These are phyloP conservation scores for Melipona bicolor DNA, from an alignment of 2,888 invertebrate genomes.

Conservation along the genomic window DNA sequence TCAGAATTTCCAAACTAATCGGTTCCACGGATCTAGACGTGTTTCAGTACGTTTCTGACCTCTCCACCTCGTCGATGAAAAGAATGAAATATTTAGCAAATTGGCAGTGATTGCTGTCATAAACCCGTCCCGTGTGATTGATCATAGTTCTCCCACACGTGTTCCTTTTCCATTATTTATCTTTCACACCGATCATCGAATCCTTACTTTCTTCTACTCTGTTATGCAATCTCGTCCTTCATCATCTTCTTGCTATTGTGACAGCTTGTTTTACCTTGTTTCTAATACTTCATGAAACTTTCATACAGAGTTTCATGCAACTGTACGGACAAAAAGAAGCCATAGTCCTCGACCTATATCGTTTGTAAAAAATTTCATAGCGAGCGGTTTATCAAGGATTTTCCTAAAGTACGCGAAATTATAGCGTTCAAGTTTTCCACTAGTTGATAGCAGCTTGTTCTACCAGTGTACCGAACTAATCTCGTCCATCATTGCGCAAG, in stretches of 20 bases:
- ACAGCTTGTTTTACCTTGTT: not conserved
- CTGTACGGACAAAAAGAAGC: not conserved
- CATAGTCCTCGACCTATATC: conserved; percentile 18
- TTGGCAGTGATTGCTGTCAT: not conserved
- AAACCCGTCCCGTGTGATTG: conserved; percentile 12
- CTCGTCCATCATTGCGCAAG: conserved; percentile 5
- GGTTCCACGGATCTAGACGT: not conserved
- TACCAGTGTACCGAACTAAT: not conserved
- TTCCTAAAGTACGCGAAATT: conserved; percentile 23
- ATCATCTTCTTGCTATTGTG: not conserved
- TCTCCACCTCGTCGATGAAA: not conserved
- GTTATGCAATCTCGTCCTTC: not conserved
- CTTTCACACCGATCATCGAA: not conserved
- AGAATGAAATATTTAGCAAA: not conserved
- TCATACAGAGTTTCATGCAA: not conserved
- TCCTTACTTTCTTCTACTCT: not conserved
- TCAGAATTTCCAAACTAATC: not conserved
- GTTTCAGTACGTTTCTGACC: not conserved
- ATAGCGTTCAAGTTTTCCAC: conserved; percentile 25
- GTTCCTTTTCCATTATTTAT: not conserved
- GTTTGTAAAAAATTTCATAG: conserved; percentile 12
- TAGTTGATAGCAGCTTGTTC: conserved; percentile 12
- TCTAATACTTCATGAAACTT: not conserved
- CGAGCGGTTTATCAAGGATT: conserved; percentile 24
- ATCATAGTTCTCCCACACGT: not conserved